Evolutionary conservation across 2,113 vertebrate species (phyloP), one percentile per base, ranked within the genome.

Genomic region (Pipra filicauda): DNA sequence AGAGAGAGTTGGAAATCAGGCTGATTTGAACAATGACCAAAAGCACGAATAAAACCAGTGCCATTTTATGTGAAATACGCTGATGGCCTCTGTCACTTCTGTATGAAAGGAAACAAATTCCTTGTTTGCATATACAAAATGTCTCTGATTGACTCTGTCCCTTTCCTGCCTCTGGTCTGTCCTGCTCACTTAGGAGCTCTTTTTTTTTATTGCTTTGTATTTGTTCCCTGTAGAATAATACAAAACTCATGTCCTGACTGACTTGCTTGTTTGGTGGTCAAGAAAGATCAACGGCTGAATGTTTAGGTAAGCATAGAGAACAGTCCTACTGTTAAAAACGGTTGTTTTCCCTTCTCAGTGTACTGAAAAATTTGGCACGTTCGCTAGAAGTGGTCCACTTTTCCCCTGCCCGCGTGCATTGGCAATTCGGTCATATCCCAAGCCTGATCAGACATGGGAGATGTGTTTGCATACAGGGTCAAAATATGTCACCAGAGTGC

Each of bases 31-130:
- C 8, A 17, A 11, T 69, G 37, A 62, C 26, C 0, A 4, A 66
- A 85, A 88, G 33, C 27, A 76, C 0, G 1, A 69, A 23, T 65
- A 65, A 75, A 93, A 66, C 21, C 8, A 0, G 0, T n/a, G 28
- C 23, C 1, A 4, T 65, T 94, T 65, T 49, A 15, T 39, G 14
- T 70, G 46, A 62, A 91, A 48, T 46, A 39, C 0, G 0, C 12
- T 31, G 46, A n/a, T 54, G 22, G 31, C 24, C 15, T 82, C 27
- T 61, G 19, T 91, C 46, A 37, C 30, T 57, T 52, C 15, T 67
- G 10, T 6, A 18, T 73, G 69, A 85, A 66, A 90, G 39, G 39
- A 59, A 43, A 67, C 26, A n/a, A 67, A 91, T 71, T 81, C 66
- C 31, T 78, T 49, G 28, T 49, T 83, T 24, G 14, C 23, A 39